Evolutionary conservation across 53 echinoderm and acorn worm species (phyloP), one percentile per base, ranked within the genome.

Genomic region (Pentamera pediparva): DNA sequence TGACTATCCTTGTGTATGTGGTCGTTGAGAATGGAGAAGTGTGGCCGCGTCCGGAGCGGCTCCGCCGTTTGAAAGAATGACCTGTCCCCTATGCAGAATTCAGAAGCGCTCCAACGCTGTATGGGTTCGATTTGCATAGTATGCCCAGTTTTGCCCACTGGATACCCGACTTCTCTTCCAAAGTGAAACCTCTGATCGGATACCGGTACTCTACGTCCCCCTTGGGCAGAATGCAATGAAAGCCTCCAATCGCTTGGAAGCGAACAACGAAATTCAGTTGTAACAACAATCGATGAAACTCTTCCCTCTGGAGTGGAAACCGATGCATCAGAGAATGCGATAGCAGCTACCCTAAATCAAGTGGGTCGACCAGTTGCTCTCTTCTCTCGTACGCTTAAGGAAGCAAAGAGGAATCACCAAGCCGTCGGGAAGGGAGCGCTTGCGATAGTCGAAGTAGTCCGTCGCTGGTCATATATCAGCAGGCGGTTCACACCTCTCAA

Each of bases 31-130:
- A 69, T 69, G 69, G 69, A 17, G 47, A 36, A 17, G 26, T 72
- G 73, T 29, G 53, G 3, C 73, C 73, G 32, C 52, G 30, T n/a
- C 73, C 73, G 5, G 73, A 52, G 54, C 25, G 73, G 50, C 50
- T 72, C 7, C 73, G 73, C 53, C 73, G 52, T 7, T 72, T 72
- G 50, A 72, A 72, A n/a, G 50, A 72, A 24, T 53, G 39, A n/a
- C 73, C 73, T 70, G 32, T 64, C 18, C n/a, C n/a, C n/a, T n/a
- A n/a, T n/a, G n/a, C 73, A 72, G 52, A 72, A 53, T 34, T 50
- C 53, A 37, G 53, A 72, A 15, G 51, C 69, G 41, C 69, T 2
- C 26, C 37, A 45, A 3, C 69, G 69, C 19, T 69, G 69, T 1
- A 20, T 69, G 40, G 69, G 40, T 2, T 43, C 21, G 45, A n/a